A percentile compares a stretch with the other conserved stretches of the same genome.
Conservation (phyloP, 2,113 vertebrate species). For the Tachysurus vachellii region DNA sequence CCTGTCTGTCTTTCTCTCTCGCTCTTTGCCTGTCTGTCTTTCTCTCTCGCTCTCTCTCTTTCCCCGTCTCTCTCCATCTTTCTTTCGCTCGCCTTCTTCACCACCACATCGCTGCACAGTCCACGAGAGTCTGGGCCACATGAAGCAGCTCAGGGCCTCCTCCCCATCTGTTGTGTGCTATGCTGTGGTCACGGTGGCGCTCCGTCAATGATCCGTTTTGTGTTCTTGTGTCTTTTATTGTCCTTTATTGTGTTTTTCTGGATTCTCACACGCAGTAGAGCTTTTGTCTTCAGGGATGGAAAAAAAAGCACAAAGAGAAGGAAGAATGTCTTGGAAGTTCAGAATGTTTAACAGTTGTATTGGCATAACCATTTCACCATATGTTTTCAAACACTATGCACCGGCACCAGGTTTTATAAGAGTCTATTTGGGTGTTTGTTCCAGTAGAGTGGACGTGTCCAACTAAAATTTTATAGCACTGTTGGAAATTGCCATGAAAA, state of each 20-base stretch:
- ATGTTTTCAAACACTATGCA: constrained; percentile 22
- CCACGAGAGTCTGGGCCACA: constrained; percentile 58
- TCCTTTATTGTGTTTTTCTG: constrained; percentile 42
- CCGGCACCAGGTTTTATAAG: constrained; percentile 26
- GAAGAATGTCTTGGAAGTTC: constrained; percentile 43
- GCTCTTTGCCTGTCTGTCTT: not conserved
- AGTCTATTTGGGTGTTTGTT: constrained; percentile 14
- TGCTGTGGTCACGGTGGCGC: constrained; percentile 34
- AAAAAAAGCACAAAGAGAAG: constrained; percentile 39
- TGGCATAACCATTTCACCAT: constrained; percentile 21
- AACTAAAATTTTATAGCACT: not conserved
- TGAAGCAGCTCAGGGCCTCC: constrained; percentile 55
- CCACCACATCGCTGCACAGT: constrained; percentile 10
- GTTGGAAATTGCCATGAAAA: not conserved
- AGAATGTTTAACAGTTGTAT: constrained; percentile 28
- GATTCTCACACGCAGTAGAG: constrained; percentile 37
- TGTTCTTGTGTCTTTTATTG: constrained; percentile 39
- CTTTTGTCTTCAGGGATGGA: constrained; percentile 35
- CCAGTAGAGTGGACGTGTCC: not conserved
- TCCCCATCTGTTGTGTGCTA: constrained; percentile 45
- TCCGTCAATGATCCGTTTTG: constrained; percentile 25
- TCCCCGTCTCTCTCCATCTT: not conserved
- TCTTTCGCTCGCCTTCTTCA: not conserved
- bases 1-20: too few species aligned
- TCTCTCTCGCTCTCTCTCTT: too few species aligned